Evolutionary conservation across 53 echinoderm and acorn worm species (phyloP), one percentile per base, ranked within the genome.

Genomic region (Paracentrotus lividus): DNA sequence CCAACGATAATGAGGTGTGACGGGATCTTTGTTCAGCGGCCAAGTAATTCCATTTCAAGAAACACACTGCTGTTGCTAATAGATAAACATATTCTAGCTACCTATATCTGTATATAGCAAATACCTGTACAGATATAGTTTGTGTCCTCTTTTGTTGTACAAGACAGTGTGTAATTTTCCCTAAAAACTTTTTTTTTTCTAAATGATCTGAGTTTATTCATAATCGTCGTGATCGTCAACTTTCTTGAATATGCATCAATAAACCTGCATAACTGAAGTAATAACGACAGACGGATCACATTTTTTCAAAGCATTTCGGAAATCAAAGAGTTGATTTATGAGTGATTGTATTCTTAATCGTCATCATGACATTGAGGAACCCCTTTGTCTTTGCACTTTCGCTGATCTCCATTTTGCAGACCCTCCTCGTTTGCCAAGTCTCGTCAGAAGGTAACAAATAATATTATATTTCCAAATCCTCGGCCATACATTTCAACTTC

Each of bases 391-490:
- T 72, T 18, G 18, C 20, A 36, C 9, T 72, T 29, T 29, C 29
- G 4, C 40, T 72, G 38, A 18, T 72, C 72, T 72, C 6, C 20
- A 72, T 13, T 40, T 72, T 38, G 72, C 4, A 72, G 15, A 16
- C 21, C 36, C 0, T 14, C 40, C 21, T 21, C 38, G 36, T 72
- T 40, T 40, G 40, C 15, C 36, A 36, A 40, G 38, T 72, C 32
- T 38, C 72, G 40, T 72, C 72, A 4, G 42, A 40, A 72, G 72
- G 72, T 72, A 72, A 72, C 72, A 20, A 12, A 67, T 67, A 67
- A 32, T 60, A 13, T 60, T n/a, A n/a, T n/a, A n/a, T n/a, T n/a
- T n/a, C n/a, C n/a, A n/a, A n/a, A n/a, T n/a, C n/a, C n/a, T n/a
- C n/a, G n/a, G n/a, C n/a, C n/a, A n/a, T n/a, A n/a, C n/a, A n/a